Conservation (phyloP, 2,797 vertebrate genomes). For the Sebastes alutus region DNA sequence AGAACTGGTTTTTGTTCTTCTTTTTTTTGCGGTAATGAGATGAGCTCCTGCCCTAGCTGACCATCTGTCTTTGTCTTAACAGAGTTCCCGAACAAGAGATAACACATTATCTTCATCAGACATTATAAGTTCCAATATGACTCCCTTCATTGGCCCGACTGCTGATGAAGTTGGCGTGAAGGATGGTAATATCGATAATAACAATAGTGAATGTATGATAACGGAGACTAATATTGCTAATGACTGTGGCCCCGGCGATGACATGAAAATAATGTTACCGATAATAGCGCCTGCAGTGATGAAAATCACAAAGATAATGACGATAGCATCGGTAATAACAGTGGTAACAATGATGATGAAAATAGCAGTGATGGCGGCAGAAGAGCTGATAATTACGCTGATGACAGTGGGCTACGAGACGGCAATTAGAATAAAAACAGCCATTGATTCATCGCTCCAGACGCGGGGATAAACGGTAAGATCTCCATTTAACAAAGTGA, state of each 20-base stretch:
- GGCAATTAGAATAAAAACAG: slow-evolving; percentile 73
- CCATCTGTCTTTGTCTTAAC: slow-evolving; percentile 64
- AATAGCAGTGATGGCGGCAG: slow-evolving; percentile 47
- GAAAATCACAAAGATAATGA: slow-evolving; percentile 54
- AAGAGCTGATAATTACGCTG: slow-evolving; percentile 68
- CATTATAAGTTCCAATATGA: slow-evolving; percentile 38
- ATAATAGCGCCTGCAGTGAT: slow-evolving; percentile 28
- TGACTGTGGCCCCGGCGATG: slow-evolving; percentile 44
- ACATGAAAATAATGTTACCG: slow-evolving; percentile 40
- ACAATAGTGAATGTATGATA: slow-evolving; percentile 48
- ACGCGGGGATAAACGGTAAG: slow-evolving; percentile 56
- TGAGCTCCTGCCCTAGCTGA: slow-evolving; percentile 55
- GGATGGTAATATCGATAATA: slow-evolving; percentile 58
- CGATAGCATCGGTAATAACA: slow-evolving; percentile 61
- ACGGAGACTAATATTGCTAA: slow-evolving; percentile 62
- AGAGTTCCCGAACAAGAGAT: slow-evolving; percentile 45
- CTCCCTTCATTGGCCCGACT: slow-evolving; percentile 41
- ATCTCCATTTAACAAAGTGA: slow-evolving; percentile 74
- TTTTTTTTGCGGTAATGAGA: slow-evolving; percentile 53
- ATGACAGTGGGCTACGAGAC: slow-evolving; percentile 61
- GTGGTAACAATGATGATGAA: slow-evolving; percentile 62
- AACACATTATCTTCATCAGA: slow-evolving; percentile 63
- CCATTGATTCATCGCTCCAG: slow-evolving; percentile 71
- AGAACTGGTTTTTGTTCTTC: slow-evolving; percentile 60
- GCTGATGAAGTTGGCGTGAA: slow-evolving; percentile 45